Evolutionary conservation across 2,797 vertebrate species (phyloP), one percentile per base, ranked within the genome.

Genomic region (Sebastes iracundus): DNA sequence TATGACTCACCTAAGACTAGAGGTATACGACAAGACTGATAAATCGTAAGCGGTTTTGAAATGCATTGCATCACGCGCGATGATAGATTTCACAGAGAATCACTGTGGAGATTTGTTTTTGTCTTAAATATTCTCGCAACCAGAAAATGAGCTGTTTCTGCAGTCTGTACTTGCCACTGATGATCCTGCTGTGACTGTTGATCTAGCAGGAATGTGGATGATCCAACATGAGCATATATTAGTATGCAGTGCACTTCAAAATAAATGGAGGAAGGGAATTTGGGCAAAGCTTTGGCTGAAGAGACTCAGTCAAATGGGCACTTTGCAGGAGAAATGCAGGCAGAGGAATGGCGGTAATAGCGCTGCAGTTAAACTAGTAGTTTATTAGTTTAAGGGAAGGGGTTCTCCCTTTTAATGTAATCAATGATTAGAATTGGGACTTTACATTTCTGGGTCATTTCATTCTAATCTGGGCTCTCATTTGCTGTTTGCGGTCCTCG

Each of bases 361-460:
- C 65, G 59, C 23, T 38, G 67, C 38, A 30, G 49, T 71, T 55
- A 38, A 65, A 58, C 5, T 56, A 38, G 25, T 53, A 74, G 38
- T 65, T 63, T 46, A 75, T 52, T 55, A 38, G 20, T 62, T 66
- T 61, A 25, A 8, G 33, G 23, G 52, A 70, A 13, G 22, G 56
- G 66, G 27, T 71, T 81, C 60, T 74, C 42, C 12, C 27, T 28
- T 59, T 77, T 81, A 83, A 76, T 77, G 28, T 60, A 32, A 86
- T 67, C 61, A 74, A 35, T 83, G 52, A 71, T 86, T 72, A 79
- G 33, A 75, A 62, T 63, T 49, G 16, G 58, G 64, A 66, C 20
- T 72, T 81, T 60, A 70, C 63, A 63, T 86, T 80, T 84, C 60
- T 68, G 73, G 69, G 74, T 82, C 72, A 72, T 60, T 74, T 70